phyloP scores from a whole-genome alignment of 2,888 invertebrate species.

The Coelogynopora nodosa region DNA sequence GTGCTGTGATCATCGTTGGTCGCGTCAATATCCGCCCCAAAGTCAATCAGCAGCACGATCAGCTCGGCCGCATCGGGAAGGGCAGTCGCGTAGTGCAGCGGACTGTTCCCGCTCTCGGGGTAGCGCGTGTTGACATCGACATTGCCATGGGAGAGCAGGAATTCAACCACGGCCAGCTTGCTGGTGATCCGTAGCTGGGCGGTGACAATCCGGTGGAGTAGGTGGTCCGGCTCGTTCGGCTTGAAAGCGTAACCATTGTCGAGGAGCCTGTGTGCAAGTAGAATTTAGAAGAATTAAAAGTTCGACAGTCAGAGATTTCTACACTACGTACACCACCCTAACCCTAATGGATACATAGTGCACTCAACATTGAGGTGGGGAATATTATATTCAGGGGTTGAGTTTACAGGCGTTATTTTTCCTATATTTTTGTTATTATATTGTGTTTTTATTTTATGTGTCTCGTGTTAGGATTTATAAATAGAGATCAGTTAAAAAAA shows the following conservation, averaged over 20 bases:
- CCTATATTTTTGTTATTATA: too few species aligned
- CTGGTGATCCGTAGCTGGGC: constrained; percentile 57
- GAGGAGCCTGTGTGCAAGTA: constrained; percentile 57
- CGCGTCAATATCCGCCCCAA: constrained; percentile 56
- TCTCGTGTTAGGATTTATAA: too few species aligned
- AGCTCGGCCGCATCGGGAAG: constrained; percentile 55
- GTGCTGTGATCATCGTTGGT: constrained; percentile 55
- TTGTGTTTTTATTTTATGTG: too few species aligned
- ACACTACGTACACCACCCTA: too few species aligned
- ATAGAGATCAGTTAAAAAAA: too few species aligned
- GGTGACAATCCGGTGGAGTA: constrained; percentile 56
- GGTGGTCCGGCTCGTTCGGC: constrained; percentile 55
- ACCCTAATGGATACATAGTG: too few species aligned
- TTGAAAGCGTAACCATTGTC: constrained; percentile 56
- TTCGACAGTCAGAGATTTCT: too few species aligned
- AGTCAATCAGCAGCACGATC: constrained; percentile 54
- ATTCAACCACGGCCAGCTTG: constrained; percentile 53
- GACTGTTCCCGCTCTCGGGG: constrained; percentile 54
- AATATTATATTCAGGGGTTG: too few species aligned
- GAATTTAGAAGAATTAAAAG: too few species aligned
- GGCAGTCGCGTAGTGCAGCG: constrained; percentile 57
- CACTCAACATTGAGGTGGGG: too few species aligned
- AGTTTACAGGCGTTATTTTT: too few species aligned
- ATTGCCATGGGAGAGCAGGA: constrained; percentile 55
- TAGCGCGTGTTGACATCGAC: constrained; percentile 35